Evolutionary conservation across 1,140 invertebrate species (phyloP), one percentile per base, ranked within the genome.

Genomic region (Aradophagus sp.): DNA sequence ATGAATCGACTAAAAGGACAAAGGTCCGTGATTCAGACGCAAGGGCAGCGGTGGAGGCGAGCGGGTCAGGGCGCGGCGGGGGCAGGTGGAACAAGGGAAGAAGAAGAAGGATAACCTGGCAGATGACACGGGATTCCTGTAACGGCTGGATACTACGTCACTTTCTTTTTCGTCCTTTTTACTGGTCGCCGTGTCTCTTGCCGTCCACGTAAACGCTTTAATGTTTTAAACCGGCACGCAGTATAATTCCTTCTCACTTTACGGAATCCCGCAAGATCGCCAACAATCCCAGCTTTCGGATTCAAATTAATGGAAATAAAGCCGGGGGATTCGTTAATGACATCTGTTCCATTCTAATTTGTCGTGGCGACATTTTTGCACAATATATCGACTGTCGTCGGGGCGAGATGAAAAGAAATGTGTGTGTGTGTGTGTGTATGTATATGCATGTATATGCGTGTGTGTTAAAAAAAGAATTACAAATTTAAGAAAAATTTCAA

Each of bases 51-150:
- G 36, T 27, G 17, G 12, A 39, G 17, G 35, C 12, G 23, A 20
- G 35, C 16, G 41, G 1, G 41, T 13, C 7, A 14, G 10, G 23
- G 29, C n/a, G 12, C 32, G 32, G 32, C 11, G 11, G 4, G 4
- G 8, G 34, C 27, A 47, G 61, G 63, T 27, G 50, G 63, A 66
- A 74, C 61, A 56, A 62, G 42, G 26, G 55, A 42, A 67, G 56
- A 55, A 80, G 69, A 68, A 68, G 62, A 69, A 69, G 53, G 55
- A 69, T 56, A 69, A 78, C 75, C 61, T 80, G 75, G 77, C 73
- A 76, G 77, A 80, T 80, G 77, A 79, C 79, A 80, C 78, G 68
- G 74, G 77, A 80, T 80, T 80, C 78, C 78, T 77, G 72, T 69
- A 77, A 79, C 75, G 75, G 74, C 66, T 75, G 73, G 74, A 69